Conservation (phyloP, 1,140 invertebrate genomes). For the Drosophila virilis region DNA sequence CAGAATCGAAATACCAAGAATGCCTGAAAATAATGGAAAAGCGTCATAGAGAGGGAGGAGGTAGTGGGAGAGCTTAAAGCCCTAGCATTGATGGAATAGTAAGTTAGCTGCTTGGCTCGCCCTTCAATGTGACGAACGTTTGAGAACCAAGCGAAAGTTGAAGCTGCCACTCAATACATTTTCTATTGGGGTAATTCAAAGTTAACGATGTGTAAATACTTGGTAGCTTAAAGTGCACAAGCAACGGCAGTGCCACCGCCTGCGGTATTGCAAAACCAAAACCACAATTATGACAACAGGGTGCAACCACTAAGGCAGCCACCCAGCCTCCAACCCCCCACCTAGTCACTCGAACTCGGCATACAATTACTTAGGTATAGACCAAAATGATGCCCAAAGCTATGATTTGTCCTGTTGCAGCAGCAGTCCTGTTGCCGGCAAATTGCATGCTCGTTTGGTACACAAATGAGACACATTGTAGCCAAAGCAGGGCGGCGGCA, state of each 20-base stretch:
- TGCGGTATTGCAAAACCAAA: slow-evolving; percentile 23
- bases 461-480: slow-evolving; percentile 79
- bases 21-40: neutral
- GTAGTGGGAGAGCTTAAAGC: slow-evolving; percentile 3
- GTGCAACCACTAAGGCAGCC: slow-evolving; percentile 21
- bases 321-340: neutral
- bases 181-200: slow-evolving; percentile 61
- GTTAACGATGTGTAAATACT: slow-evolving; percentile 81
- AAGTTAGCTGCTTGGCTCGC: neutral
- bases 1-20: slow-evolving; percentile 22
- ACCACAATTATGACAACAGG: slow-evolving; percentile 73
- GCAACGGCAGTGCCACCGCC: neutral
- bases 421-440: slow-evolving; percentile 37
- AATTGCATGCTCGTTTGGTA: slow-evolving; percentile 65
- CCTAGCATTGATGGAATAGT: slow-evolving; percentile 19
- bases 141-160: slow-evolving; percentile 19
- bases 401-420: slow-evolving; percentile 67
- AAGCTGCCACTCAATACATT: slow-evolving; percentile 50
- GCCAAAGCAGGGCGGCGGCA: slow-evolving; percentile 20
- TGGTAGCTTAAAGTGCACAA: slow-evolving; percentile 65
- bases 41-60: neutral
- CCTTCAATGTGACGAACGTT: slow-evolving; percentile 2
- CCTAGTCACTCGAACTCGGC: neutral
- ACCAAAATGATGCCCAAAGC: slow-evolving; percentile 46
- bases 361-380: slow-evolving; percentile 53